A percentile compares a stretch with the other conserved stretches of the same genome.
These are phyloP conservation scores for Peromyscus leucopus DNA, from an alignment of 2,113 vertebrate species.

Conservation along the genomic window DNA sequence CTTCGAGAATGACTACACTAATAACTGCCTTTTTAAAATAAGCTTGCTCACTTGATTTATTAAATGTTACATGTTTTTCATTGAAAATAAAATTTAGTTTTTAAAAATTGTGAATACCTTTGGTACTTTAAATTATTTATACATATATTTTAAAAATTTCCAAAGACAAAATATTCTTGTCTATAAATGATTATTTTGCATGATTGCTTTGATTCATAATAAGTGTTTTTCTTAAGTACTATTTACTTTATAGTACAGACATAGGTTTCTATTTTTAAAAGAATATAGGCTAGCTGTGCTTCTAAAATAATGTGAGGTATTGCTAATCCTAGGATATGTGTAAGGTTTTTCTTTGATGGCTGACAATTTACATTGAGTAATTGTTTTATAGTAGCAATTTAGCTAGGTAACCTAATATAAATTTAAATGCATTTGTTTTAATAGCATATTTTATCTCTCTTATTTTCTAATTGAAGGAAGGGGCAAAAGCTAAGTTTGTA, in stretches of 20 bases:
- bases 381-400: conserved; percentile 79
- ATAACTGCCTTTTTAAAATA: conserved; percentile 15
- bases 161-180: conserved; percentile 32
- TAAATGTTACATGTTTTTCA: conserved; percentile 16
- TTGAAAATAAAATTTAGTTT: conserved; percentile 57
- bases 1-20: conserved; percentile 50
- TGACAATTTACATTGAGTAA: conserved; percentile 71
- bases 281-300: conserved; percentile 48
- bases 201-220: conserved; percentile 58
- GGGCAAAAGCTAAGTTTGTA: conserved; percentile 80
- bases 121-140: conserved; percentile 51
- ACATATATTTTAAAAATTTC: conserved; percentile 47
- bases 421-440: conserved; percentile 81
- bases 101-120: conserved; percentile 34
- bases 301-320: conserved; percentile 65
- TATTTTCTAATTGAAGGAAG: conserved; percentile 73
- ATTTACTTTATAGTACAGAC: conserved; percentile 50
- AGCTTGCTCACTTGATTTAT: conserved; percentile 50
- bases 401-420: conserved; percentile 77
- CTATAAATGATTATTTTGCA: conserved; percentile 48
- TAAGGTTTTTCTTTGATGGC: conserved; percentile 77
- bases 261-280: conserved; percentile 72
- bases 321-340: conserved; percentile 69
- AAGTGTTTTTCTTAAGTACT: conserved; percentile 52
- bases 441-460: conserved; percentile 77